phyloP scores from a whole-genome alignment of 2,797 vertebrate species.

The Falco columbarius region DNA sequence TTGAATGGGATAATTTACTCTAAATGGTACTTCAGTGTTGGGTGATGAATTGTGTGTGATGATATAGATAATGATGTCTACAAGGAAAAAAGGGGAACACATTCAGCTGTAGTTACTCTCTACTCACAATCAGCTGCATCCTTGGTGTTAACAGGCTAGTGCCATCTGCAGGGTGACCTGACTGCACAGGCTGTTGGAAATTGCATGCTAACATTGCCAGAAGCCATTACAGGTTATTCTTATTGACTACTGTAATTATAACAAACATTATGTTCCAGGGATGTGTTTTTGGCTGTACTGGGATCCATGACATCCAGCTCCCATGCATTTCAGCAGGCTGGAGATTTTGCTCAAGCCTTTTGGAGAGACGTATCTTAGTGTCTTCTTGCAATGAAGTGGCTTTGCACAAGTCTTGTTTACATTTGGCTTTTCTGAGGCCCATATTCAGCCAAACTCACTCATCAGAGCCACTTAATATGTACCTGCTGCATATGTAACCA shows the following conservation, averaged over 20 bases:
- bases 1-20: constrained; percentile 46
- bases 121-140: constrained; percentile 5
- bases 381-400: background rate
- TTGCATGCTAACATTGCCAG: background rate
- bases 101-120: constrained; percentile 23
- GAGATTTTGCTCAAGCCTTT: background rate
- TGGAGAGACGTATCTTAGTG: background rate
- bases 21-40: background rate
- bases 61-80: background rate
- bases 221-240: background rate
- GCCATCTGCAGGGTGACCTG: background rate
- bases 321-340: background rate
- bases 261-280: background rate
- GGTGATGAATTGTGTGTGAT: background rate
- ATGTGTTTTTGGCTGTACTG: background rate
- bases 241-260: constrained; percentile 22
- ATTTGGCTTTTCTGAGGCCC: background rate
- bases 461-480: background rate
- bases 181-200: background rate
- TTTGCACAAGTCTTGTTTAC: background rate
- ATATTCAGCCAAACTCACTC: background rate
- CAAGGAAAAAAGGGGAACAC: constrained; percentile 35
- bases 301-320: background rate
- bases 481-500: background rate
- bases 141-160: background rate